Percentiles rank a stretch among this genome's conserved stretches.
Evolutionary conservation across 1,140 invertebrate genomes (phyloP).

Genomic region (Drosophila ogumai): DNA sequence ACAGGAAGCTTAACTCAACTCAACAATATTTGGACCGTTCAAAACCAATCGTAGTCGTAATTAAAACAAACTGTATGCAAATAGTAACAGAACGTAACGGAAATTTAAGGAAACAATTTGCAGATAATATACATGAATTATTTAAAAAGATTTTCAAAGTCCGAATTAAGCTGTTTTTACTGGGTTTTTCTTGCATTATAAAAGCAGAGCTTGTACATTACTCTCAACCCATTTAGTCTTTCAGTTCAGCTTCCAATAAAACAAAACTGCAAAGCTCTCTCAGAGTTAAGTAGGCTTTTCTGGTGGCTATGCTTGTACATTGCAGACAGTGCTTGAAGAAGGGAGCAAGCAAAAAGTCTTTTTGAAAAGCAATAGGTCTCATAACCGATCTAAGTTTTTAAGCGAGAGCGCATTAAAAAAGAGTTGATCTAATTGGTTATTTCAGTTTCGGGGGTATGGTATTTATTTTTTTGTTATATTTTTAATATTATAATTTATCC

Average conservation of each 20-base stretch:
- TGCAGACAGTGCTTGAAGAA: not conserved
- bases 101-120: slow-evolving; percentile 17
- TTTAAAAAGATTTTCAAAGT: not conserved
- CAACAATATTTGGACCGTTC: slow-evolving; percentile 7
- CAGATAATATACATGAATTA: slow-evolving; percentile 19
- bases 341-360: not conserved
- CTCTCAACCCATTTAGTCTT: not conserved
- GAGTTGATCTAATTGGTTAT: too few species aligned
- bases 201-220: not conserved
- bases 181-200: not conserved
- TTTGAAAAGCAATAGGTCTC: not conserved
- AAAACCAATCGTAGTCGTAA: slow-evolving; percentile 49
- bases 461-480: too few species aligned
- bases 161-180: not conserved
- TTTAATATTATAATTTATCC: too few species aligned
- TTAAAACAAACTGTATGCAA: slow-evolving; percentile 14
- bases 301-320: not conserved
- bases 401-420: not conserved
- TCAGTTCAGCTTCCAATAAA: not conserved
- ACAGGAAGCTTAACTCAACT: slow-evolving; percentile 21
- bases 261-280: too few species aligned
- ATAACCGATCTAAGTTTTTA: too few species aligned
- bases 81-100: slow-evolving; percentile 10
- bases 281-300: too few species aligned
- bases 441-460: too few species aligned